Conservation (phyloP, 2,888 invertebrate genomes). For the Eristalis intricaria region DNA sequence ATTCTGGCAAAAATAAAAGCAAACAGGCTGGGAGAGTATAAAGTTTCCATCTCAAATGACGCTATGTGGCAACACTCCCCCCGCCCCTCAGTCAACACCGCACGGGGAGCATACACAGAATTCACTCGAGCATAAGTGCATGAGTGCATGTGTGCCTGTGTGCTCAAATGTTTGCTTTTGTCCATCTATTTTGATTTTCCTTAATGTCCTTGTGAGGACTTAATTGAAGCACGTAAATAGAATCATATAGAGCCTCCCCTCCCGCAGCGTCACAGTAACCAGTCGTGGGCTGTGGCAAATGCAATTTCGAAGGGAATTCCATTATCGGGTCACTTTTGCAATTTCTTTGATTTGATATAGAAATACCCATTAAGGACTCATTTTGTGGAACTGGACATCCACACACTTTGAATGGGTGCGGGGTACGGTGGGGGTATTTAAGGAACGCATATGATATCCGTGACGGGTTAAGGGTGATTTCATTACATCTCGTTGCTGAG, state of each 20-base stretch:
- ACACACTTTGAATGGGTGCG: background rate
- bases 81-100: background rate
- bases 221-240: slow-evolving; percentile 31
- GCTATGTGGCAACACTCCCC: background rate
- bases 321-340: slow-evolving; percentile 27
- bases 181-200: slow-evolving; percentile 15
- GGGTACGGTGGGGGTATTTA: no score
- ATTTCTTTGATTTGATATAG: slow-evolving; percentile 25
- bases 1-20: background rate
- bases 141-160: background rate
- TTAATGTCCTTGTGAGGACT: slow-evolving; percentile 23
- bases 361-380: background rate
- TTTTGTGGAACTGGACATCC: background rate
- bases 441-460: no score
- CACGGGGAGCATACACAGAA: background rate
- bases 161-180: background rate
- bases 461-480: no score
- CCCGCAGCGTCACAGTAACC: background rate
- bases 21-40: background rate
- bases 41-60: background rate
- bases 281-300: background rate
- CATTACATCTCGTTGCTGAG: no score
- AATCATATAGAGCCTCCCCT: background rate
- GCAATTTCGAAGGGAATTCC: slow-evolving; percentile 14
- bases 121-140: background rate